Conservation (phyloP, 2,113 vertebrate genomes). For the Calonectris borealis region DNA sequence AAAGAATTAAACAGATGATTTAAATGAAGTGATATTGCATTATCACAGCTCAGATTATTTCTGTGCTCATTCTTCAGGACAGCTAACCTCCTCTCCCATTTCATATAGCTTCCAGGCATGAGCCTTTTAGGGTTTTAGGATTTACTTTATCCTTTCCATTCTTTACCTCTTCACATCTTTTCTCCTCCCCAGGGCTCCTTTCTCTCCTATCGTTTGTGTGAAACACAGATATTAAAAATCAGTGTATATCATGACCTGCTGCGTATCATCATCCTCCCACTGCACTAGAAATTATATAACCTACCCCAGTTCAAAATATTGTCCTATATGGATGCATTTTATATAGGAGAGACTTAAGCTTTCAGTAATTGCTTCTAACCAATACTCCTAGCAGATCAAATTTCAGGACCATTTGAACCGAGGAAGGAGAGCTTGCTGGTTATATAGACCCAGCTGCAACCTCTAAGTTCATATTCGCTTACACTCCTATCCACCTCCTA, state of each 20-base stretch:
- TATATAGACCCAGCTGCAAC: background rate
- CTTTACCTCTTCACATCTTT: background rate
- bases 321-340: background rate
- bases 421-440: background rate
- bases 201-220: background rate
- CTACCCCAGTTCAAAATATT: background rate
- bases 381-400: background rate
- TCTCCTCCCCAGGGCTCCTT: background rate
- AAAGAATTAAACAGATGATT: constrained; percentile 44
- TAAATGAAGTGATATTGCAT: constrained; percentile 46
- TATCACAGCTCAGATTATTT: constrained; percentile 42
- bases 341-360: background rate
- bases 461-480: background rate
- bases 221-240: background rate
- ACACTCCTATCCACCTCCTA: background rate
- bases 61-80: background rate
- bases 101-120: background rate
- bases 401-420: background rate
- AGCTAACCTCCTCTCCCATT: background rate
- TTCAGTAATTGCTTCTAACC: background rate
- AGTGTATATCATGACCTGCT: background rate
- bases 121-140: background rate
- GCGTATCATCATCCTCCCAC: background rate
- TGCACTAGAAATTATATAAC: background rate
- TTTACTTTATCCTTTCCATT: background rate